Evolutionary conservation across 2,113 vertebrate species (phyloP), one percentile per base, ranked within the genome.

Genomic region (Fulmarus glacialis): DNA sequence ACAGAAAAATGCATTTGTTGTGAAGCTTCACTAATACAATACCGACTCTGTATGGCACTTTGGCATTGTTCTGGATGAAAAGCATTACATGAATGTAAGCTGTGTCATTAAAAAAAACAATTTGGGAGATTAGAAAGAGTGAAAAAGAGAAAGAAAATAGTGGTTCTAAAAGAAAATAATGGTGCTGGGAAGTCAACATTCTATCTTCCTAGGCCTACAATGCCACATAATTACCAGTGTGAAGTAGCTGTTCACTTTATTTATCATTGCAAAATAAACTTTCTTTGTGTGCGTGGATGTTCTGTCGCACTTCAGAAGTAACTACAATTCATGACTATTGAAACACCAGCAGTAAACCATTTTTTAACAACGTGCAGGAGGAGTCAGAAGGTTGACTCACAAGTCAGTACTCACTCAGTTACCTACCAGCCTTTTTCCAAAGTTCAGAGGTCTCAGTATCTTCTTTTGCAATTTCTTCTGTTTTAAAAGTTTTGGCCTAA

Each of bases 11-110:
- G 66, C 16, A 56, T 82, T 80, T 90, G 78, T 93, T 93, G 82
- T 91, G 84, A 90, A 77, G 82, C 58, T 56, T 52, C 53, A 55
- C 73, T 72, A 68, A 64, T 15, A 87, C 60, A 94, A 82, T 68
- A 26, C 52, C 2, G 64, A 75, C 21, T 59, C 70, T 87, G 78
- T 91, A 68, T 2, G 23, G 73, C 48, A 56, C 81, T 94, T 56
- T 48, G 62, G 82, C 93, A 91, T 89, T 93, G 84, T 82, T 95
- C 58, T 48, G 78, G 48, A 27, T 71, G 81, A 95, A 89, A 94
- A 80, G 53, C 70, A 52, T 55, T 90, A 63, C 40, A 38, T 6
- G 56, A 73, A 91, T 1, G 1, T 79, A 90, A 96, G 13, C 82
- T 62, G 38, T 59, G 74, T 32, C 45, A 66, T 90, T 94, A 36